Base-by-base conservation (phyloP, 2,113 vertebrate genomes). In the Ailurus styani region DNA sequence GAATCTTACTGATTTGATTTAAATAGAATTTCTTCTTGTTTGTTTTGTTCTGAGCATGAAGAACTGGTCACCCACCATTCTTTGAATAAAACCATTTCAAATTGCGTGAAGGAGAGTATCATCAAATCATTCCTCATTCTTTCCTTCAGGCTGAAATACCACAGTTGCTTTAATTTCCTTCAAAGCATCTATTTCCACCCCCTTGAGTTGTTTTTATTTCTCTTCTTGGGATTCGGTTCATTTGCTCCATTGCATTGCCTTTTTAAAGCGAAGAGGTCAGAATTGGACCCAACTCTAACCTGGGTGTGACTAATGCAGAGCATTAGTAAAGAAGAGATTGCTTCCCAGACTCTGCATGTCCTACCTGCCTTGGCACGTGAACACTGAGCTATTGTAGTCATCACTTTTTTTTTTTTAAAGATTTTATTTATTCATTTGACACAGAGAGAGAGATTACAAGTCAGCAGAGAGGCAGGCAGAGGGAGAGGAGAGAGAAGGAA, bases 11-110 rank as follows among this genome's bases (percentile, higher is more conserved):
- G 73, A 91, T 90, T 85, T 92, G 93, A 93, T 93, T 93, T 96
- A 95, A 95, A 82, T 83, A 96, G 77, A 94, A 92, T 95, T 93
- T 96, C 89, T 40, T 96, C 86, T 82, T 87, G 79, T 94, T 75
- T 96, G 86, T 96, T 91, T 97, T 73, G 64, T 57, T 95, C 57
- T 96, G 70, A 96, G 78, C 78, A 13, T 47, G 42, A 93, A 96
- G 86, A 95, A 60, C 79, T 52, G 68, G 82, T 96, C 90, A 57
- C 50, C 87, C 88, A 72, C 45, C 37, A n/a, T 93, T 77, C 84
- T 90, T 75, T 87, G 70, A 93, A 54, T 93, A 75, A 93, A 95
- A 54, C 45, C 50, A 87, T 93, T 90, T 91, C 79, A 89, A 23
- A 64, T 73, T 45, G 55, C 23, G 0, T 87, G 73, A 79, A 68